phyloP scores from a whole-genome alignment of 2,113 vertebrate species.

The Lipophrys pholis region DNA sequence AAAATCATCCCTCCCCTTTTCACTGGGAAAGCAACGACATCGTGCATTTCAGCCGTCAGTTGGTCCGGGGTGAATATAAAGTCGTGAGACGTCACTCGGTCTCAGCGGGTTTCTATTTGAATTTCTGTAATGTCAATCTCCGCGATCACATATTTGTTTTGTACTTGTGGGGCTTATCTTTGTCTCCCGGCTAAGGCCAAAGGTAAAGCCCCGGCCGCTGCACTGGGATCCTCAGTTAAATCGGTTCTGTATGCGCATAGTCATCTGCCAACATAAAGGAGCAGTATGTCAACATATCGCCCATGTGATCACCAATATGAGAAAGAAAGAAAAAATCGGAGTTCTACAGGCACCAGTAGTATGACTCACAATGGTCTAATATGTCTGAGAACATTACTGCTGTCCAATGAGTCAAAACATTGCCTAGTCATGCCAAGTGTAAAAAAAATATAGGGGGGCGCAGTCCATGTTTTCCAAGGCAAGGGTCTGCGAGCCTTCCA shows the following conservation, averaged over 20 bases:
- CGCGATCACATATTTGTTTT: background rate
- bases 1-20: background rate
- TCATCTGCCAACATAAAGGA: background rate
- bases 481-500: no score
- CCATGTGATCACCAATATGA: constrained; percentile 2
- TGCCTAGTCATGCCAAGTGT: no score
- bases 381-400: background rate
- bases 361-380: background rate
- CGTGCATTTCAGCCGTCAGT: background rate
- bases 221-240: background rate
- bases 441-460: no score
- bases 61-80: background rate
- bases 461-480: no score
- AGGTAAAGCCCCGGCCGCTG: background rate
- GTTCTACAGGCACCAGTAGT: background rate
- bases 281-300: background rate
- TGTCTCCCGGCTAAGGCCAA: no score
- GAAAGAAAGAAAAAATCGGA: background rate
- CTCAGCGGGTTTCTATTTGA: background rate
- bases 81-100: background rate
- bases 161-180: background rate
- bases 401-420: background rate
- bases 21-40: background rate
- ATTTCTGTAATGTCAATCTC: background rate
- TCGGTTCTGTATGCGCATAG: background rate